A percentile compares a stretch with the other conserved stretches of the same genome.
Evolutionary conservation across 2,113 vertebrate species (phyloP).

Genomic region (Rhinoderma darwinii): DNA sequence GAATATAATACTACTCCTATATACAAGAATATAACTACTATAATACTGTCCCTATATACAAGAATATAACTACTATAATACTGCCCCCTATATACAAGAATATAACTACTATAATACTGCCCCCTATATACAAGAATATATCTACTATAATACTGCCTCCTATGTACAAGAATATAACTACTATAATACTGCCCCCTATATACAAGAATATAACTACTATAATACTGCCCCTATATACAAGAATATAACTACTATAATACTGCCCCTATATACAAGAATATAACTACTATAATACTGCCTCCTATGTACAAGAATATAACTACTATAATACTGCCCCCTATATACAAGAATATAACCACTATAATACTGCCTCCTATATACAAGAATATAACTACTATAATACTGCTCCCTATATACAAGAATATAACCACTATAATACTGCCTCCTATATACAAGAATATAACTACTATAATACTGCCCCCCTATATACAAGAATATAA

Average conservation of each 20-base stretch:
- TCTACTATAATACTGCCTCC: slow-evolving; percentile 18
- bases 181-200: background rate
- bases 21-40: slow-evolving; percentile 6
- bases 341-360: slow-evolving; percentile 6
- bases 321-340: slow-evolving; percentile 1
- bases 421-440: background rate
- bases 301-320: slow-evolving; percentile 13
- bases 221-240: background rate
- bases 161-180: slow-evolving; percentile 12
- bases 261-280: slow-evolving; percentile 3
- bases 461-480: background rate
- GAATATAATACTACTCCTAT: slow-evolving; percentile 20
- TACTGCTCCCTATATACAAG: background rate
- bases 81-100: background rate
- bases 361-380: background rate
- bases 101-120: slow-evolving; percentile 18
- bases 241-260: slow-evolving; percentile 22
- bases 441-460: background rate
- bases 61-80: slow-evolving; percentile 9
- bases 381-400: slow-evolving; percentile 10
- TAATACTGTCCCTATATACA: slow-evolving; percentile 6
- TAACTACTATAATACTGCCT: background rate
- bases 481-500: too few species aligned
- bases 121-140: slow-evolving; percentile 12
- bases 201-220: slow-evolving; percentile 12